Evolutionary conservation across 2,113 vertebrate genomes (phyloP), one percentile per base, ranked within the genome.

Genomic region (Oophaga pumilio): DNA sequence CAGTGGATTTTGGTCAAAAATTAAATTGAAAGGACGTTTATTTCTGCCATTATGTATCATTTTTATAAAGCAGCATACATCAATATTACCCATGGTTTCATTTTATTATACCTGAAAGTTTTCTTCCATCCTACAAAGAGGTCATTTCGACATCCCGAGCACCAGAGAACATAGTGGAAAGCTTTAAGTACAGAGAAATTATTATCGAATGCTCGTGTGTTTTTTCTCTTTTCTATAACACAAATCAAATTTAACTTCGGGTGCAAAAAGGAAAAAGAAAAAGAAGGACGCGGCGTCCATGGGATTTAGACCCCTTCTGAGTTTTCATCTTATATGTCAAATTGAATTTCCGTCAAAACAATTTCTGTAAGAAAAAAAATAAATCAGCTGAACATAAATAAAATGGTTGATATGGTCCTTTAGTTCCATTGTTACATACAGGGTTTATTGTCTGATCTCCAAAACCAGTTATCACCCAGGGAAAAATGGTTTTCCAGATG

Each of bases 331-430:
- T 53, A 82, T 17, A 50, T 82, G 11, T 81, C 57, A 62, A 43
- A 81, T 81, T 62, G 79, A 81, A 81, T 81, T 81, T 81, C 79
- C 57, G 18, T 64, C 53, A 62, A 81, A 81, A 64, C 79, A 60
- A 81, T 62, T 81, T 81, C 26, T 81, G 79, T 20, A 43, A 26
- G 66, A 28, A 69, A 69, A 69, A 17, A 71, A 82, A 76, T n/a
- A 52, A 52, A 66, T 43, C 24, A 43, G 33, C 28, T 20, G 78
- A 49, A 66, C 20, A 64, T 66, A 82, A 64, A 82, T 66, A 57
- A 66, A 82, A 82, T 49, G 10, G 59, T 50, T 50, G 59, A n/a
- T 14, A 66, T 50, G 60, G 43, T 81, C 43, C 49, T 60, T 66
- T 68, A 50, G 60, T 53, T 52, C 43, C n/a, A 17, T 52, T 52